Percentiles rank a stretch among this genome's conserved stretches.
These are phyloP conservation scores for Anguilla anguilla DNA, from an alignment of 2,797 vertebrate genomes.

Conservation along the genomic window DNA sequence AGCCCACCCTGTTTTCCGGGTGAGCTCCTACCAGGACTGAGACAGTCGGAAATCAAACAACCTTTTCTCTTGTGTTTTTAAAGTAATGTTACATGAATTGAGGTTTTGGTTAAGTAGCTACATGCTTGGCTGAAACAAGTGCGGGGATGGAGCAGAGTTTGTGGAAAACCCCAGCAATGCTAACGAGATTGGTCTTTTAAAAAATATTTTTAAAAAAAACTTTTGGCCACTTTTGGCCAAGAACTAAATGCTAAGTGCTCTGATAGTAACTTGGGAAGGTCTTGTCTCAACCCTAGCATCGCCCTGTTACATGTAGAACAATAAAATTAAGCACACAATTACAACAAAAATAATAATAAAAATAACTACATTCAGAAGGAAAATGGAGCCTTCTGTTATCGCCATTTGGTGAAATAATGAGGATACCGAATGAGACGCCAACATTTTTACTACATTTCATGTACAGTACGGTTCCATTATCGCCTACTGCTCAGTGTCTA, in stretches of 20 bases:
- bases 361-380: neutral
- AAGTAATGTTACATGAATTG: neutral
- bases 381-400: neutral
- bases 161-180: neutral
- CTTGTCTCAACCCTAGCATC: neutral
- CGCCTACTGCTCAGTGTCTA: neutral
- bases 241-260: neutral
- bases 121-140: neutral
- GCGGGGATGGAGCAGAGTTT: neutral
- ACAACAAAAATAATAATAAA: neutral
- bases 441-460: neutral
- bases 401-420: slow-evolving; percentile 40
- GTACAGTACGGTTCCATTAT: neutral
- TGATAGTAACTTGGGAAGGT: neutral
- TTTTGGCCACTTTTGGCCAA: neutral
- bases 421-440: neutral
- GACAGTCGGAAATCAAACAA: neutral
- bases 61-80: neutral
- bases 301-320: neutral
- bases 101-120: neutral
- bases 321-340: slow-evolving; percentile 40
- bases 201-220: neutral
- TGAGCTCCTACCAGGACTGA: neutral
- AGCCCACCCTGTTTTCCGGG: neutral
- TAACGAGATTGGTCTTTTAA: neutral